These are phyloP conservation scores for Beroe forskalii DNA, from an alignment of 37 sponge, comb jelly and placozoan species.

Conservation along the genomic window DNA sequence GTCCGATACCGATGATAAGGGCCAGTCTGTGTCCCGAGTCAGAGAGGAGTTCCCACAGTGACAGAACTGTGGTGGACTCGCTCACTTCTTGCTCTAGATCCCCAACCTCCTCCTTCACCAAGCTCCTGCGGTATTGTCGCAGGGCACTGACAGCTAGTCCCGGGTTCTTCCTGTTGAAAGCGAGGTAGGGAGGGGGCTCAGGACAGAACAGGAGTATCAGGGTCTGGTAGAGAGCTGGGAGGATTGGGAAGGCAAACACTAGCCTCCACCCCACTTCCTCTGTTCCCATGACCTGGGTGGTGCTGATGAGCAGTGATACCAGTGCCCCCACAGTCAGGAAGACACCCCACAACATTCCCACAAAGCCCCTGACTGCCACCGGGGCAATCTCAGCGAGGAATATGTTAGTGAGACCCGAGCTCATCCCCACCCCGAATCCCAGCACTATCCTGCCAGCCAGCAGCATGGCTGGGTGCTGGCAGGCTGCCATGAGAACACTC, in stretches of 20 bases:
- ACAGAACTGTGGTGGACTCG: neutral
- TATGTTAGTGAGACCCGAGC: conserved; percentile 38
- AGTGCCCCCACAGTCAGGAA: conserved; percentile 13
- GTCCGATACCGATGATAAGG: conserved; percentile 33
- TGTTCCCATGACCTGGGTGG: neutral
- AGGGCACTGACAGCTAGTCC: neutral
- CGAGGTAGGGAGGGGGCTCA: conserved; percentile 27
- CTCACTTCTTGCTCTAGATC: neutral
- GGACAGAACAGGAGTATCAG: conserved; percentile 7
- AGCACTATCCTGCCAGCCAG: neutral
- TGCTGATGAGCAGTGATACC: neutral
- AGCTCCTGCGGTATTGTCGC: neutral
- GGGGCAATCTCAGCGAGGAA: conserved; percentile 38
- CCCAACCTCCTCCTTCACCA: conserved; percentile 8
- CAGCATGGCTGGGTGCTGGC: neutral
- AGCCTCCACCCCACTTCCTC: neutral
- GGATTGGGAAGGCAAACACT: conserved; percentile 7
- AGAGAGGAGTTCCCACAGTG: neutral
- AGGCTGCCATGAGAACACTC: conserved; percentile 27
- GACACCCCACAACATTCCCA: conserved; percentile 24
- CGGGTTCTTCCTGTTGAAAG: neutral
- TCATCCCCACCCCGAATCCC: conserved; percentile 44
- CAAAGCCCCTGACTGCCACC: neutral
- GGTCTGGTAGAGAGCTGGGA: conserved; percentile 32
- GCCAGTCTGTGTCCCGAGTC: conserved; percentile 44